These are phyloP conservation scores for Syngnathus typhle DNA, from an alignment of 2,113 vertebrate species.

Conservation along the genomic window DNA sequence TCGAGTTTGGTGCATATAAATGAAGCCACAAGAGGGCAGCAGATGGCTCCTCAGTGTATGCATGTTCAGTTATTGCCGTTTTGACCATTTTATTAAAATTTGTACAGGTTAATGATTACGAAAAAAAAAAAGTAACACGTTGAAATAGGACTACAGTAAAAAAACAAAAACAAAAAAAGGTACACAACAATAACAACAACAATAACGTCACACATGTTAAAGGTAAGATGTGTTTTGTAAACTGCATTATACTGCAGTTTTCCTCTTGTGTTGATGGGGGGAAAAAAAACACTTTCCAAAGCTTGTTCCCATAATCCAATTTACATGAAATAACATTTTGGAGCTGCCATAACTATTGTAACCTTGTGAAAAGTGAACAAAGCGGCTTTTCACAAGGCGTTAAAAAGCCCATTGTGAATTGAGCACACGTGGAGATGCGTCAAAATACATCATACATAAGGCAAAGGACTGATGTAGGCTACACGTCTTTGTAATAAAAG, in stretches of 20 bases:
- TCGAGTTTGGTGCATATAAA: neutral
- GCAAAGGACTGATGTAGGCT: constrained; percentile 3
- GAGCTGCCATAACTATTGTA: constrained; percentile 10
- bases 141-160: too few relatives aligned
- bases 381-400: constrained; percentile 7
- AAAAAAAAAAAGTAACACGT: too few relatives aligned
- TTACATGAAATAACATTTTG: constrained; percentile 6
- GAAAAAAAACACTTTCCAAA: neutral
- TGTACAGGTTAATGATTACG: too few relatives aligned
- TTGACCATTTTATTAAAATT: neutral
- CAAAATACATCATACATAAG: constrained; percentile 7
- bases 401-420: constrained; percentile 20
- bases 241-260: neutral
- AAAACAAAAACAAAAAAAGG: too few relatives aligned
- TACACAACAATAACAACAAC: too few relatives aligned
- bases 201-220: too few relatives aligned
- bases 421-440: neutral
- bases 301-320: constrained; percentile 2
- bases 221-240: too few relatives aligned
- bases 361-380: constrained; percentile 1
- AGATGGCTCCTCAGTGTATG: neutral
- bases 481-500: constrained; percentile 1
- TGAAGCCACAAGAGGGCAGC: constrained; percentile 11
- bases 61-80: too few relatives aligned
- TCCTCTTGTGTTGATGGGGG: neutral